Evolutionary conservation across 2,113 vertebrate genomes (phyloP).

Genomic region (Rhadina sibilatrix): DNA sequence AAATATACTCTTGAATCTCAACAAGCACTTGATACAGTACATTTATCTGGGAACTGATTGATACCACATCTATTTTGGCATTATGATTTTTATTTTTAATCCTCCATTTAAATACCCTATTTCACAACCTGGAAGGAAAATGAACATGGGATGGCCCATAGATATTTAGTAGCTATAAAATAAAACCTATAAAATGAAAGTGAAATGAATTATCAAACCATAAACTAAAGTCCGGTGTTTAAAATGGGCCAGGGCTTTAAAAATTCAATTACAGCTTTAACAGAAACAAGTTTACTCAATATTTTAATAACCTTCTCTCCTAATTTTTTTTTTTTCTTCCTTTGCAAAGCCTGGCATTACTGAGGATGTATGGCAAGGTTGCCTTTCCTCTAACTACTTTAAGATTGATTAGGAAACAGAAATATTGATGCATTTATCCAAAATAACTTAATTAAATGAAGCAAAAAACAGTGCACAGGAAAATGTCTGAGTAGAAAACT

Average conservation of each 20-base stretch:
- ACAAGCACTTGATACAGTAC: conserved; percentile 48
- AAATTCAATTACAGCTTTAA: conserved; percentile 50
- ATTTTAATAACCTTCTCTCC: conserved; percentile 35
- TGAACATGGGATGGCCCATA: conserved; percentile 40
- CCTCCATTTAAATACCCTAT: conserved; percentile 25
- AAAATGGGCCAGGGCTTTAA: conserved; percentile 10
- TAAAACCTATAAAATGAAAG: conserved; percentile 59
- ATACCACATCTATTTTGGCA: conserved; percentile 30
- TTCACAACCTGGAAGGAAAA: conserved; percentile 42
- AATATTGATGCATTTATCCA: conserved; percentile 51
- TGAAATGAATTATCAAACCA: conserved; percentile 56
- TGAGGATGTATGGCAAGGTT: neutral
- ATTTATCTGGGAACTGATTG: conserved; percentile 38
- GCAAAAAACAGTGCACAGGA: conserved; percentile 7
- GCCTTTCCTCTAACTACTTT: conserved; percentile 30
- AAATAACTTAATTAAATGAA: conserved; percentile 53
- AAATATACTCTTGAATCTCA: conserved; percentile 27
- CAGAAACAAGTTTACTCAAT: conserved; percentile 55
- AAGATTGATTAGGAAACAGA: conserved; percentile 61
- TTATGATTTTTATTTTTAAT: conserved; percentile 17
- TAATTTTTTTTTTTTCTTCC: neutral
- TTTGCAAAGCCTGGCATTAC: neutral
- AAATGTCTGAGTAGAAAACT: neutral
- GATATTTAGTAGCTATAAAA: conserved; percentile 61
- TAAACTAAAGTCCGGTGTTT: conserved; percentile 52